Evolutionary conservation across 2,113 vertebrate species (phyloP).

Genomic region (Nothoprocta perdicaria): DNA sequence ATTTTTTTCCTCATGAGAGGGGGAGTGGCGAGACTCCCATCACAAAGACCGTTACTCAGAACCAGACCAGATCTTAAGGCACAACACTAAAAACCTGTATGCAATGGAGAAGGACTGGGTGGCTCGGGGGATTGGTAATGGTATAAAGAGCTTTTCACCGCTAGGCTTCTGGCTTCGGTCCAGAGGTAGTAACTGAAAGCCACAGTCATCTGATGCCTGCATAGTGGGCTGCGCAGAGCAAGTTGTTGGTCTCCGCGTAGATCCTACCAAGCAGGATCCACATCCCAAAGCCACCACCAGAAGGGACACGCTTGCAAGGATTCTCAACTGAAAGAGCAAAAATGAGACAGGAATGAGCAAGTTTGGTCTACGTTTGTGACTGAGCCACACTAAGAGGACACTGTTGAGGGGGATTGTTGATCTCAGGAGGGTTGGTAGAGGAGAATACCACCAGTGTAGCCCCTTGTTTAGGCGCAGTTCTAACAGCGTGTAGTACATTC

Average conservation of each 20-base stretch:
- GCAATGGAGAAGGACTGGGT: slow-evolving; percentile 67
- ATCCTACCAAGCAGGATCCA: slow-evolving; percentile 62
- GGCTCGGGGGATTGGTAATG: slow-evolving; percentile 68
- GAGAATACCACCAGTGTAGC: background rate
- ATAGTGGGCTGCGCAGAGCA: slow-evolving; percentile 63
- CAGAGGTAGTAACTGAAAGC: slow-evolving; percentile 75
- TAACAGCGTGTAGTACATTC: background rate
- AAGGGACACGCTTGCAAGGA: background rate
- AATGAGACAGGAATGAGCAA: background rate
- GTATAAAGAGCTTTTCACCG: slow-evolving; percentile 76
- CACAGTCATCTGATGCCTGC: slow-evolving; percentile 74
- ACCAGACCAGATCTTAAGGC: slow-evolving; percentile 64
- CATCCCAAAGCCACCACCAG: slow-evolving; percentile 65
- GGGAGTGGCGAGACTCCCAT: slow-evolving; percentile 50
- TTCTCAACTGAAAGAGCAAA: background rate
- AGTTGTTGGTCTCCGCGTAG: slow-evolving; percentile 67
- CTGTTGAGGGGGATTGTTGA: background rate
- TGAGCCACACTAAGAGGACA: background rate
- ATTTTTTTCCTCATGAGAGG: slow-evolving; percentile 43
- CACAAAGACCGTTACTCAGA: slow-evolving; percentile 67
- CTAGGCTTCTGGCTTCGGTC: slow-evolving; percentile 69
- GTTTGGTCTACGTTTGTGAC: background rate
- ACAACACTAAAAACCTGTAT: slow-evolving; percentile 65
- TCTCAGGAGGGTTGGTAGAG: background rate
- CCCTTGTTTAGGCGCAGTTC: background rate